These are phyloP conservation scores for Fragum whitleyi DNA, from an alignment of 2,888 invertebrate species.

Conservation along the genomic window DNA sequence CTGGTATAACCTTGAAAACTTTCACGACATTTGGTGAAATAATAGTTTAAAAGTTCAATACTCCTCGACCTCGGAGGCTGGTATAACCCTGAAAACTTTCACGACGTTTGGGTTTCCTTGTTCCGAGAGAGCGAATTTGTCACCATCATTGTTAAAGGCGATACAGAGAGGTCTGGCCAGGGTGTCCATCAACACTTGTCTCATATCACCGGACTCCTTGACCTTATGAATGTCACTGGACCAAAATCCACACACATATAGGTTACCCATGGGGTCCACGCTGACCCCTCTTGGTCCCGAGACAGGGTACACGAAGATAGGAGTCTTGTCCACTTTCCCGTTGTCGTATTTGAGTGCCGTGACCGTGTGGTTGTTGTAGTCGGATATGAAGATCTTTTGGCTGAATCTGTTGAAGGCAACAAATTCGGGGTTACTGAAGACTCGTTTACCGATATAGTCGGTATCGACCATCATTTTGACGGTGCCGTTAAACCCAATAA, in stretches of 20 bases:
- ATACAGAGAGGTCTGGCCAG: conserved; percentile 55
- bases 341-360: conserved; percentile 55
- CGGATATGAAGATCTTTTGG: conserved; percentile 51
- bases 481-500: conserved; percentile 54
- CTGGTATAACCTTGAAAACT: too few relatives aligned
- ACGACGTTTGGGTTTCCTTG: conserved; percentile 62
- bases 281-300: conserved; percentile 63
- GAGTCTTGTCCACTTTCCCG: conserved; percentile 56
- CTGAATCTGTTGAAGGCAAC: conserved; percentile 53
- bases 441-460: conserved; percentile 61
- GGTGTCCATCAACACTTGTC: conserved; percentile 53
- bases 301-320: conserved; percentile 57
- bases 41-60: too few relatives aligned
- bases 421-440: conserved; percentile 63
- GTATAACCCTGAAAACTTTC: conserved; percentile 52
- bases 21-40: too few relatives aligned
- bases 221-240: conserved; percentile 66
- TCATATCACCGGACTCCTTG: conserved; percentile 44
- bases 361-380: conserved; percentile 64
- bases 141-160: conserved; percentile 49
- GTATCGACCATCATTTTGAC: conserved; percentile 66
- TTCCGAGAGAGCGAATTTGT: conserved; percentile 59
- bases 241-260: conserved; percentile 63
- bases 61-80: too few relatives aligned
- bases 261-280: conserved; percentile 52